Conservation (phyloP, 2,113 vertebrate species). For the Chelonoidis abingdonii region DNA sequence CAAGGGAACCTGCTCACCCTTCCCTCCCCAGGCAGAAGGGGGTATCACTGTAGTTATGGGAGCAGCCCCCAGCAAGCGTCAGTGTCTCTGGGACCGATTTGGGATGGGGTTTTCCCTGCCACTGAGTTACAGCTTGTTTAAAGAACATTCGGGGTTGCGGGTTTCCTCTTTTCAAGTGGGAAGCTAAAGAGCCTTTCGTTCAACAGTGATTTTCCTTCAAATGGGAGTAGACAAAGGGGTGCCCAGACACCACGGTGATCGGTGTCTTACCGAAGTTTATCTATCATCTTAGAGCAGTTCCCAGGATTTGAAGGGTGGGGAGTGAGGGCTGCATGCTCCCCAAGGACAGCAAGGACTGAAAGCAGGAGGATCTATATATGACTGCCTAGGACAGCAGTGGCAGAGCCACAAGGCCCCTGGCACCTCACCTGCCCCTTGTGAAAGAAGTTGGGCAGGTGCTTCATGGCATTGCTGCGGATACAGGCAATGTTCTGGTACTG, state of each 20-base stretch:
- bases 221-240: neutral
- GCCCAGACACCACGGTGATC: neutral
- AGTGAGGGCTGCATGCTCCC: neutral
- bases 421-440: constrained; percentile 88
- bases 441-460: constrained; percentile 94
- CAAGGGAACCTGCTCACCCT: neutral
- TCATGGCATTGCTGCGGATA: constrained; percentile 95
- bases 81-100: neutral
- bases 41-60: neutral
- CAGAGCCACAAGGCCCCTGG: neutral
- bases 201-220: neutral
- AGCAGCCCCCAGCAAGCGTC: neutral
- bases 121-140: neutral
- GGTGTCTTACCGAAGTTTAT: neutral
- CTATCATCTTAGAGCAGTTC: too few species aligned
- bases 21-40: too few species aligned
- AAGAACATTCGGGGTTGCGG: neutral
- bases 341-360: neutral
- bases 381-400: neutral
- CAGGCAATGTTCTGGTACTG: constrained; percentile 93
- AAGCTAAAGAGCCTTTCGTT: neutral
- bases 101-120: too few species aligned
- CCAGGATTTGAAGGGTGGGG: neutral
- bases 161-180: neutral
- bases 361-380: neutral